Percentiles rank a stretch among this genome's conserved stretches.
Evolutionary conservation across 1,140 invertebrate genomes (phyloP).

Genomic region (Lasaia peninsularis): DNA sequence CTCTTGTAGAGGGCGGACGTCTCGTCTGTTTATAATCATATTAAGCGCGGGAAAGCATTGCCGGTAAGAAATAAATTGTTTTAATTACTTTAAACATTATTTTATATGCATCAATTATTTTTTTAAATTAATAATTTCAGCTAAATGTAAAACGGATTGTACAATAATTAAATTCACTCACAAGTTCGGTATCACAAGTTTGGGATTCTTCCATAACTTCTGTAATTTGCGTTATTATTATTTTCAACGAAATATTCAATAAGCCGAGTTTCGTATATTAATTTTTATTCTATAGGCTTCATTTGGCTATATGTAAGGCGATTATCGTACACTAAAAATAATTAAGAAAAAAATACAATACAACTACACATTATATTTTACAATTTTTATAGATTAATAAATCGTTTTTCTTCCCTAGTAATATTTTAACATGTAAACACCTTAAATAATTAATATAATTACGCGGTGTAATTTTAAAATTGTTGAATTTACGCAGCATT

Average conservation of each 20-base stretch:
- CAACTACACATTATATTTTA: no score
- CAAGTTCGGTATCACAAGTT: neutral
- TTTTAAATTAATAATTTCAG: neutral
- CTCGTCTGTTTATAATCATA: neutral
- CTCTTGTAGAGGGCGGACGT: conserved; percentile 35
- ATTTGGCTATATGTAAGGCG: no score
- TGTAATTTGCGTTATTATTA: neutral
- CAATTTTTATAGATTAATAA: no score
- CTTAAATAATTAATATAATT: no score
- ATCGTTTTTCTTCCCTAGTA: no score
- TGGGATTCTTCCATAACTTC: neutral
- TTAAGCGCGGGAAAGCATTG: conserved; percentile 47
- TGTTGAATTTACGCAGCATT: no score
- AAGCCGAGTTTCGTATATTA: no score
- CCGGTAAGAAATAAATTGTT: conserved; percentile 34
- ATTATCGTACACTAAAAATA: no score
- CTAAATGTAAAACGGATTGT: neutral
- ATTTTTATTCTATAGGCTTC: no score
- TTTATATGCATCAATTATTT: neutral
- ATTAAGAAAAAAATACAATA: no score
- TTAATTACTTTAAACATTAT: neutral
- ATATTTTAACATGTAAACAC: no score
- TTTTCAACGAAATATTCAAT: neutral
- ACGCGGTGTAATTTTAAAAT: no score
- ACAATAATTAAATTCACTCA: neutral